Evolutionary conservation across 2,888 invertebrate species (phyloP).

Genomic region (Corythucha ciliata): DNA sequence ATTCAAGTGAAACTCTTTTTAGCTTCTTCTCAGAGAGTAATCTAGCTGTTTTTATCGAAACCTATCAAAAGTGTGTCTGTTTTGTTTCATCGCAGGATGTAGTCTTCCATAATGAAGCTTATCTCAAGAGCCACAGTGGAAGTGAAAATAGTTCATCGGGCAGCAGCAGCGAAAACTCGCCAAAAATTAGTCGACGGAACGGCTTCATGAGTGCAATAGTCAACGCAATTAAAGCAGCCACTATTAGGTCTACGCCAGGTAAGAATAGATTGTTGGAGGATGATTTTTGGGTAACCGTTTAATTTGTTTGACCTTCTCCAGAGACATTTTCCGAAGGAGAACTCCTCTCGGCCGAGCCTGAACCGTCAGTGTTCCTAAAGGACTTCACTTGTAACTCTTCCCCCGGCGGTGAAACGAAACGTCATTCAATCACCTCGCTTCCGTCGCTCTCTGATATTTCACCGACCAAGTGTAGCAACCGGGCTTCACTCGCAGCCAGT

Average conservation of each 20-base stretch:
- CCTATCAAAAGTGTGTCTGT: neutral
- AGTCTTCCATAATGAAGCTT: constrained; percentile 69
- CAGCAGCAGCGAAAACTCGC: constrained; percentile 26
- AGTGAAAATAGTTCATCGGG: constrained; percentile 40
- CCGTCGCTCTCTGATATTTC: constrained; percentile 27
- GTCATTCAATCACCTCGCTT: constrained; percentile 31
- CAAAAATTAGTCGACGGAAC: constrained; percentile 19
- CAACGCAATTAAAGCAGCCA: constrained; percentile 33
- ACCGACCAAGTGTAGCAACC: constrained; percentile 22
- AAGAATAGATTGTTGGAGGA: too few species aligned
- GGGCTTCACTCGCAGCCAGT: constrained; percentile 25
- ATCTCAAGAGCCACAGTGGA: constrained; percentile 59
- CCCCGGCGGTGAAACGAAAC: constrained; percentile 29
- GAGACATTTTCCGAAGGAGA: constrained; percentile 32
- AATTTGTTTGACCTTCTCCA: constrained; percentile 18
- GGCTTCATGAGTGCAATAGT: constrained; percentile 32
- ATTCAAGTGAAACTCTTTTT: too few species aligned
- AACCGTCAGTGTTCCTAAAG: constrained; percentile 27
- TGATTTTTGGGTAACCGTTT: neutral
- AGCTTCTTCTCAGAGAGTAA: too few species aligned
- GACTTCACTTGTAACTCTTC: constrained; percentile 27
- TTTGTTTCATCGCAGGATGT: constrained; percentile 48
- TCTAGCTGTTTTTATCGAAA: neutral
- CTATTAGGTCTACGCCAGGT: constrained; percentile 28
- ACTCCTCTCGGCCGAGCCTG: constrained; percentile 31